Conservation (phyloP, 2,888 invertebrate species). For the Agriopis leucophaearia region DNA sequence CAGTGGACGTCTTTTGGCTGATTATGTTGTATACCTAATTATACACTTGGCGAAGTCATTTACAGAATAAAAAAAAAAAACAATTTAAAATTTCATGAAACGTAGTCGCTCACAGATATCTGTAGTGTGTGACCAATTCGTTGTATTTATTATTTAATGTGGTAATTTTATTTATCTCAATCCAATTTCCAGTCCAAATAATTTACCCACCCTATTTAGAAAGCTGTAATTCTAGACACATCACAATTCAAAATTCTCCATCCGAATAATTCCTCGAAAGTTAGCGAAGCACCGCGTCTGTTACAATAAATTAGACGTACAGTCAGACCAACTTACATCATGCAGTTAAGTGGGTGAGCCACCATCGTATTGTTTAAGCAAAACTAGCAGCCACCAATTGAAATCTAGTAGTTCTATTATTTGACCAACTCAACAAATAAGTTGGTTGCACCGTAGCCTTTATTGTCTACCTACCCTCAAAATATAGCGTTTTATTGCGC, state of each 20-base stretch:
- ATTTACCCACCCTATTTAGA: constrained; percentile 10
- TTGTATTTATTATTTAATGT: not conserved
- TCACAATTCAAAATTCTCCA: constrained; percentile 40
- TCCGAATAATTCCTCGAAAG: constrained; percentile 43
- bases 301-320: constrained; percentile 57
- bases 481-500: constrained; percentile 63
- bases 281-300: constrained; percentile 45
- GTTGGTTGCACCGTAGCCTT: not conserved
- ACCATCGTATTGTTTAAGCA: constrained; percentile 23
- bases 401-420: not conserved
- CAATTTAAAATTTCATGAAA: no score
- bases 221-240: constrained; percentile 36
- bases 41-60: no score
- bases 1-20: no score
- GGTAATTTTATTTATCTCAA: no score
- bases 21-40: no score
- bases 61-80: no score
- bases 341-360: constrained; percentile 31
- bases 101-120: no score
- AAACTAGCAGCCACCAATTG: not conserved
- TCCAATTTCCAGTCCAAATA: not conserved
- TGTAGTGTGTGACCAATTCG: no score
- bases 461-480: constrained; percentile 53
- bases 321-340: not conserved
- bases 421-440: not conserved